phyloP scores from a whole-genome alignment of 2,113 vertebrate genomes.

The Lucifuga dentata region DNA sequence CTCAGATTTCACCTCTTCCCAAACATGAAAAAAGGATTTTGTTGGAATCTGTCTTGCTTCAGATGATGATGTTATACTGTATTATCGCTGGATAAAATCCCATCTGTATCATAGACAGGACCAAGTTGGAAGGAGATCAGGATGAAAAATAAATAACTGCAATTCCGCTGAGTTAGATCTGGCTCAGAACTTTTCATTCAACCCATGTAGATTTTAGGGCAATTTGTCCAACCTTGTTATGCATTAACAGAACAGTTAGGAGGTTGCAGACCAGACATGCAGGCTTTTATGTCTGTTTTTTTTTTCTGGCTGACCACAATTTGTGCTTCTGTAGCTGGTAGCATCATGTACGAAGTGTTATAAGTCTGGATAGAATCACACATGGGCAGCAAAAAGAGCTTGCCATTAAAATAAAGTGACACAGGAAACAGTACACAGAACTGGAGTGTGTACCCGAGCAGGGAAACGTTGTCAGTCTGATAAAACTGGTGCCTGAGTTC shows the following conservation, averaged over 20 bases:
- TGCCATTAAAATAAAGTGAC: conserved; percentile 11
- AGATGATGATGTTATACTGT: no score
- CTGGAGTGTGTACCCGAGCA: conserved; percentile 12
- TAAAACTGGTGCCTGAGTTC: conserved; percentile 22
- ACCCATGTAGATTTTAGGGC: no score
- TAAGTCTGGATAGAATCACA: conserved; percentile 12
- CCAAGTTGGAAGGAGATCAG: not conserved
- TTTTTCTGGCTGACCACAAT: no score
- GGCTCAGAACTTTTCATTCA: no score
- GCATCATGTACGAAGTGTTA: conserved; percentile 15
- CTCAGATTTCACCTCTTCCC: no score
- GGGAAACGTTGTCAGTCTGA: conserved; percentile 11
- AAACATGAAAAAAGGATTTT: no score
- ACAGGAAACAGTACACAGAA: conserved; percentile 2
- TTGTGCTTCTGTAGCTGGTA: conserved; percentile 58
- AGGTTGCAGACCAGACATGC: not conserved
- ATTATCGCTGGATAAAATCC: no score
- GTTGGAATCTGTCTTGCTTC: no score
- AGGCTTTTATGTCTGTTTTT: not conserved
- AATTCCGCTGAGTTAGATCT: no score
- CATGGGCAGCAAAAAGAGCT: conserved; percentile 9
- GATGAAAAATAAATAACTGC: no score
- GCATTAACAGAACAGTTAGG: conserved; percentile 10
- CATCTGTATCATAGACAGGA: no score
- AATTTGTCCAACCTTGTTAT: no score